Base-by-base conservation (phyloP, 1,140 invertebrate species). In the Melitaea cinxia region DNA sequence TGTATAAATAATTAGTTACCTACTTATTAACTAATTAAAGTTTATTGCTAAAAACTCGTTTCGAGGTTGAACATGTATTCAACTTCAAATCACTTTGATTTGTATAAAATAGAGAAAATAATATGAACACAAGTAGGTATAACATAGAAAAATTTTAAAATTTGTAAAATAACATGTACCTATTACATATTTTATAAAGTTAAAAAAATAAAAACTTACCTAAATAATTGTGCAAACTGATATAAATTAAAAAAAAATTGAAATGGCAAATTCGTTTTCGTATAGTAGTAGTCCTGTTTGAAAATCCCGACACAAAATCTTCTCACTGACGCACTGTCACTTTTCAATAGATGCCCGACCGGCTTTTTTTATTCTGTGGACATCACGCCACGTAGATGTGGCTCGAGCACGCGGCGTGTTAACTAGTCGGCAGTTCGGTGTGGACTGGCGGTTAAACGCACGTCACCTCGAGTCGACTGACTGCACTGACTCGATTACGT, bases 281-380 rank as follows among this genome's bases (percentile, higher is more conserved):
- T 52, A 52, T 62, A 58, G 63, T 54, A 70, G 37, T 5, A 78
- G 82, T 86, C 78, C 78, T 66, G 69, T 53, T 35, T 28, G 23
- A 26, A 70, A 68, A 63, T 70, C 63, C 68, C 70, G 78, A 78
- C 82, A 87, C 82, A 82, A 68, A 78, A 76, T 77, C 76, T 69
- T 75, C 71, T 74, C 83, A 84, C 86, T 85, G 73, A 78, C 68
- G 81, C 86, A 89, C 86, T 89, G 80, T 82, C 84, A 87, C 84
- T 85, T 77, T 76, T 70, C 70, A 65, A 77, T 72, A 60, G 71
- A 69, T 80, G 75, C 81, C 80, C 82, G 68, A 74, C 77, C 82
- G 82, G 75, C 73, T 80, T 80, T 80, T 37, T 84, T 81, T 76
- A 68, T 57, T 73, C 71, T 70, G 64, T 75, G 57, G 77, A 78